phyloP scores from a whole-genome alignment of 2,888 invertebrate genomes.

The Amorpha juglandis region DNA sequence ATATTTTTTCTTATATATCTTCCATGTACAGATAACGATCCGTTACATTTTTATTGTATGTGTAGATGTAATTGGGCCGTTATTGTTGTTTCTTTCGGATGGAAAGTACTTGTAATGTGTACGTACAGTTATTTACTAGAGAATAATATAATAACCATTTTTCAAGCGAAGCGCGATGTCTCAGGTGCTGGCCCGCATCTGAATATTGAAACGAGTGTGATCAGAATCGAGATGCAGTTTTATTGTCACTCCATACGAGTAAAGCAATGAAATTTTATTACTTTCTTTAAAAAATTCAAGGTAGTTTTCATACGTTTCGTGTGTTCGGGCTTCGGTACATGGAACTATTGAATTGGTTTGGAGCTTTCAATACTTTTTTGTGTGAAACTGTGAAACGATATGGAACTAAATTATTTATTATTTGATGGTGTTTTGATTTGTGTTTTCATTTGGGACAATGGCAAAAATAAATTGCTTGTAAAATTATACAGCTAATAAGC shows the following conservation, averaged over 20 bases:
- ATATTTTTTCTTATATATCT: no score
- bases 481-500: no score
- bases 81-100: constrained; percentile 35
- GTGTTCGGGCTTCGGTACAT: constrained; percentile 30
- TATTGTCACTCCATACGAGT: constrained; percentile 71
- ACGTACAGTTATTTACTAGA: constrained; percentile 61
- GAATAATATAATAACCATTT: constrained; percentile 77
- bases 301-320: constrained; percentile 50
- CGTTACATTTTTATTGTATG: no score
- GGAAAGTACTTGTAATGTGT: constrained; percentile 28
- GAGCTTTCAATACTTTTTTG: constrained; percentile 15
- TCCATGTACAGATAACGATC: no score
- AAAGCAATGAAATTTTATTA: constrained; percentile 69
- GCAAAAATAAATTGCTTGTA: no score
- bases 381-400: neutral
- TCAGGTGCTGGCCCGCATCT: constrained; percentile 75
- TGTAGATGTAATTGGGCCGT: constrained; percentile 45
- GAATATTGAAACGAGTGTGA: constrained; percentile 80
- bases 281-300: constrained; percentile 52
- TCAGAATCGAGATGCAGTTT: constrained; percentile 82
- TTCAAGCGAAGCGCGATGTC: constrained; percentile 65
- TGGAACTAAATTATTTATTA: constrained; percentile 6
- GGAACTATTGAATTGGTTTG: constrained; percentile 11
- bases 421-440: neutral
- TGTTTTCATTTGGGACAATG: no score